A percentile compares a stretch with the other conserved stretches of the same genome.
Evolutionary conservation across 2,113 vertebrate genomes (phyloP).

Genomic region (Gavialis gangeticus): DNA sequence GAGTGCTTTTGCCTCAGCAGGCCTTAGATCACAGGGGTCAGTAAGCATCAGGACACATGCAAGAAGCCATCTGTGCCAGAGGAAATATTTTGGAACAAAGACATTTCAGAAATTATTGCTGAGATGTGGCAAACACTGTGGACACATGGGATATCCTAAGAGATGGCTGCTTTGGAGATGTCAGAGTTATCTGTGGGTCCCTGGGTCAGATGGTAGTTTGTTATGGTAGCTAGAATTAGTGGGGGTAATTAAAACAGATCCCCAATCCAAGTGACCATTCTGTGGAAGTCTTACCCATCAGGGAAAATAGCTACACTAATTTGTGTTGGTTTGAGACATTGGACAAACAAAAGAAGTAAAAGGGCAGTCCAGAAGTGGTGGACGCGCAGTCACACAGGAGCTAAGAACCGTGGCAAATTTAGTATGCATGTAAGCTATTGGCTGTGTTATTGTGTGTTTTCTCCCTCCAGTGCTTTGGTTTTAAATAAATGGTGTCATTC

Average conservation of each 20-base stretch:
- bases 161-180: not conserved
- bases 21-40: not conserved
- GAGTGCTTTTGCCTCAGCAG: not conserved
- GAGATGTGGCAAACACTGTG: fast-evolving
- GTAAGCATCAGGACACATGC: not conserved
- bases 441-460: not conserved
- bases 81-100: fast-evolving
- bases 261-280: not conserved
- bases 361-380: not conserved
- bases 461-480: too few relatives aligned
- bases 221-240: not conserved
- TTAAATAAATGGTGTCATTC: too few relatives aligned
- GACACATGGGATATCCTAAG: fast-evolving
- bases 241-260: not conserved
- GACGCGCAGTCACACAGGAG: not conserved
- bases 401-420: fast-evolving
- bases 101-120: not conserved
- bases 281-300: not conserved
- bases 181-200: not conserved
- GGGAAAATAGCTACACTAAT: not conserved
- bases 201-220: not conserved
- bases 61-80: not conserved
- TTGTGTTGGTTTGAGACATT: not conserved
- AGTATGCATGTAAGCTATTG: not conserved
- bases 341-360: not conserved